Conservation (phyloP, 2,113 vertebrate species). For the Cyanoderma ruficeps region DNA sequence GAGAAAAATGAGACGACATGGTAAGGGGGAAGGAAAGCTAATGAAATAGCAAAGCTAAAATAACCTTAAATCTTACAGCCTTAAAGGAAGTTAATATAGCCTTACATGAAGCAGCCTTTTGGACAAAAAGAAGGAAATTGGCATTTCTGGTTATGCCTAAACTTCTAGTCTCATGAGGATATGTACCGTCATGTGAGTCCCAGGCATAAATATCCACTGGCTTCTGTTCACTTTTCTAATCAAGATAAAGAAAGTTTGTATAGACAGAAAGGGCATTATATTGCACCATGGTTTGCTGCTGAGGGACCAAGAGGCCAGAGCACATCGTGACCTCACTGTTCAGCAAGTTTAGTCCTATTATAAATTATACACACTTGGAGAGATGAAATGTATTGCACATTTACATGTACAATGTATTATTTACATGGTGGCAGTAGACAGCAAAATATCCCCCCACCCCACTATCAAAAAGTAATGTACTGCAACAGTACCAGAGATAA, state of each 20-base stretch:
- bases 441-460: neutral
- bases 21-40: neutral
- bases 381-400: neutral
- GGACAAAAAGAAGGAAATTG: neutral
- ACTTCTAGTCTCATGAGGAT: neutral
- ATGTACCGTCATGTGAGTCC: neutral
- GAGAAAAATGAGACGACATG: neutral
- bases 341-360: neutral
- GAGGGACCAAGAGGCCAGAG: neutral
- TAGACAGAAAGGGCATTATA: neutral
- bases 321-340: neutral
- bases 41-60: neutral
- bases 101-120: neutral
- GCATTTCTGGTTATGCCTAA: neutral
- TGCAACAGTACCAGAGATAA: neutral
- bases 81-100: neutral
- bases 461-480: neutral
- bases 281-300: neutral
- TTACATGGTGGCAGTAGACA: neutral
- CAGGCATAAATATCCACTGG: neutral
- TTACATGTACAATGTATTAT: neutral
- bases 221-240: neutral
- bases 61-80: neutral
- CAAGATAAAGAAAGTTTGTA: neutral
- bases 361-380: neutral